Conservation (phyloP, 2,888 invertebrate species). For the Papilio elwesi region DNA sequence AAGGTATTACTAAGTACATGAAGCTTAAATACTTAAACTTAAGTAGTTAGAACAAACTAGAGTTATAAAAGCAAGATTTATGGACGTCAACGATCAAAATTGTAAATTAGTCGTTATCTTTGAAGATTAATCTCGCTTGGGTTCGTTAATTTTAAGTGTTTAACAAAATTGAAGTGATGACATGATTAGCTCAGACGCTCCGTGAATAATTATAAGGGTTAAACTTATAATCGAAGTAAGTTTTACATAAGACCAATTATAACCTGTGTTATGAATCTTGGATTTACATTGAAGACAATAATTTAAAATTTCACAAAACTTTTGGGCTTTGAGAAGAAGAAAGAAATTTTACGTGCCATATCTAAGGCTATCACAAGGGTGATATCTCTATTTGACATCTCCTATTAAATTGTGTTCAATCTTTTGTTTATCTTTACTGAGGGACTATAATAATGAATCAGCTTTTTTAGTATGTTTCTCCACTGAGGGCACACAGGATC, state of each 20-base stretch:
- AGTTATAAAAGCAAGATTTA: constrained; percentile 15
- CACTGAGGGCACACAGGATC: too few species aligned
- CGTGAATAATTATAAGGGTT: constrained; percentile 27
- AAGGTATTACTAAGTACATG: neutral
- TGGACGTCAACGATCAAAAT: constrained; percentile 19
- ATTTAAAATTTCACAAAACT: too few species aligned
- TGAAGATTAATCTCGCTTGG: constrained; percentile 30
- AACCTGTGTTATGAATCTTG: too few species aligned
- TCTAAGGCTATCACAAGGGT: too few species aligned
- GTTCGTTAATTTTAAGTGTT: constrained; percentile 36
- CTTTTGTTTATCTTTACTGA: too few species aligned
- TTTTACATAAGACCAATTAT: neutral
- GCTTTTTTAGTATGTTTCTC: too few species aligned
- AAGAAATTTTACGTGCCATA: too few species aligned
- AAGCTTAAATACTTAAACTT: constrained; percentile 4
- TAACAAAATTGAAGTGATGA: constrained; percentile 29
- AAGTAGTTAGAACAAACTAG: constrained; percentile 17
- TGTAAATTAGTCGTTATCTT: constrained; percentile 30
- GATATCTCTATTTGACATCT: too few species aligned
- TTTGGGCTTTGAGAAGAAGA: too few species aligned
- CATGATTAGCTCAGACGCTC: constrained; percentile 29
- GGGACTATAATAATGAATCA: too few species aligned
- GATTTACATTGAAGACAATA: too few species aligned
- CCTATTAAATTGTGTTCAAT: too few species aligned
- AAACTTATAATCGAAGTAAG: constrained; percentile 3